Conservation (phyloP, 2,888 invertebrate species). For the Heteropelma amictum region DNA sequence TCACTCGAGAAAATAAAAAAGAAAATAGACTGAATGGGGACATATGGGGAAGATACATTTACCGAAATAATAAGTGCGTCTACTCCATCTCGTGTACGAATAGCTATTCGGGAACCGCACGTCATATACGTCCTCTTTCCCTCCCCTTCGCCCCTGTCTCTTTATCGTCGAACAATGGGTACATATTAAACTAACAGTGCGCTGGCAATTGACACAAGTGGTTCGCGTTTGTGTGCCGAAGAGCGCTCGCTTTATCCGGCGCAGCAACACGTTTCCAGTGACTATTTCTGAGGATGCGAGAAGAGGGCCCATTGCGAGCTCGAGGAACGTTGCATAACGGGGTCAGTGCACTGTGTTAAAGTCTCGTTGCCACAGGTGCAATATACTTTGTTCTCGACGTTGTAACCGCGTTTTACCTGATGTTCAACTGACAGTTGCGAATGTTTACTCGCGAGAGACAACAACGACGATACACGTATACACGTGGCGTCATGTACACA, state of each 20-base stretch:
- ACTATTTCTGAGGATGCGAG: conserved; percentile 25
- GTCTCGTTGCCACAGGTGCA: conserved; percentile 40
- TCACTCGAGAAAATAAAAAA: conserved; percentile 20
- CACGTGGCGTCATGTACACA: too few relatives aligned
- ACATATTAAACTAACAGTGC: conserved; percentile 46
- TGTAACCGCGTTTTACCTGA: conserved; percentile 3
- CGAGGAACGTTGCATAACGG: conserved; percentile 43
- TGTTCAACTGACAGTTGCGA: background rate
- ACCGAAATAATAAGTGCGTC: conserved; percentile 46
- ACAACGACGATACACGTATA: background rate
- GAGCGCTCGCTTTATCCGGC: conserved; percentile 36
- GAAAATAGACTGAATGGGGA: conserved; percentile 38
- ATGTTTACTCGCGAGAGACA: background rate
- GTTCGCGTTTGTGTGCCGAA: conserved; percentile 24
- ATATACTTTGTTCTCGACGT: conserved; percentile 8
- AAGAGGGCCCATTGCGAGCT: conserved; percentile 8
- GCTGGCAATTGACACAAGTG: conserved; percentile 50
- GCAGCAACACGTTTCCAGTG: conserved; percentile 23
- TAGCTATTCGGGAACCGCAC: conserved; percentile 25
- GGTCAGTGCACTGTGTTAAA: conserved; percentile 43
- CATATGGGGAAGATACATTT: conserved; percentile 48
- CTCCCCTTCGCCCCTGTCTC: conserved; percentile 13
- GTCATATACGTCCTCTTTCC: background rate
- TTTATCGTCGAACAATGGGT: conserved; percentile 39
- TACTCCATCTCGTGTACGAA: conserved; percentile 39